Evolutionary conservation across 64 coral and sea anemone species (phyloP), one percentile per base, ranked within the genome.

Genomic region (Dendrophyllia cribrosa): DNA sequence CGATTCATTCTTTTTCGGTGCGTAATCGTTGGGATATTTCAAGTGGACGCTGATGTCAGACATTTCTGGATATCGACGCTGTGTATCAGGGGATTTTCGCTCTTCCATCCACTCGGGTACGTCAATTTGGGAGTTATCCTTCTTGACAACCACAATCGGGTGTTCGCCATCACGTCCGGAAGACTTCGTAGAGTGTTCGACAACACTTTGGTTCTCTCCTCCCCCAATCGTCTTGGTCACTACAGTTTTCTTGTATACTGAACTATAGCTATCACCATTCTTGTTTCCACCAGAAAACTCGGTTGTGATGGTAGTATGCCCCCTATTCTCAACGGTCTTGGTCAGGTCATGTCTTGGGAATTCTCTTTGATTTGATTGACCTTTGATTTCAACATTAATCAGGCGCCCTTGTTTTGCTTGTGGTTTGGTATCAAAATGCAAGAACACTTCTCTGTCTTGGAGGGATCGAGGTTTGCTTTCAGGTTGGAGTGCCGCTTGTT

Each of bases 41-140:
- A 84, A 50, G 26, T 67, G 61, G 67, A 84, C 43, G 20, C 20
- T 84, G 3, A 84, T 69, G 62, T 84, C 61, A 8, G 80, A 51
- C 20, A 9, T 66, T 23, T 50, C 61, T 19, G 43, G 17, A 65
- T 49, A 10, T 84, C 50, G 15, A 24, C 17, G 44, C 46, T 66
- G 19, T 50, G 60, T 24, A 8, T 44, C 61, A 4, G 80, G 80
- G 17, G 61, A 84, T 51, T 64, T 49, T 2, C 47, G 7, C 21
- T 66, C 60, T n/a, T 67, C 80, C 80, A 84, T 67, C 80, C 80
- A 84, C 20, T 67, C 80, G 19, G 80, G 80, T 19, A 84, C 10
- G 10, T 84, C 17, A 51, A 84, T 67, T 67, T 67, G 17, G 19
- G 59, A 63, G 21, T 47, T 47, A 22, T 84, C 62, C 47, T 50